Evolutionary conservation across 2,888 invertebrate species (phyloP).

Genomic region (Meganola albula): DNA sequence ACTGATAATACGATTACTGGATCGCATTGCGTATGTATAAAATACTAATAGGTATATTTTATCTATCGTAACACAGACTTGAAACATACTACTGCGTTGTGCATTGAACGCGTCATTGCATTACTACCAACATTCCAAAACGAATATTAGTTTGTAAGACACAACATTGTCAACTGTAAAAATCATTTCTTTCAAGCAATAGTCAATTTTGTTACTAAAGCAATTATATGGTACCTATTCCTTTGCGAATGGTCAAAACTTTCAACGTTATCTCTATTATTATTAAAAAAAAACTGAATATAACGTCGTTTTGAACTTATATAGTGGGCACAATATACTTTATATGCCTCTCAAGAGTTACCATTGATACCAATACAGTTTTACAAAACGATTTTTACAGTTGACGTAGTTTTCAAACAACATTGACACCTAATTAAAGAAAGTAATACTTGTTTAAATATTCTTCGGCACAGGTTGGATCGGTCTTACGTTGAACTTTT

Average conservation of each 20-base stretch:
- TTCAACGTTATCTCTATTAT: too few relatives aligned
- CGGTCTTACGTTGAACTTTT: slow-evolving; percentile 62
- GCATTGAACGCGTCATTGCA: slow-evolving; percentile 26
- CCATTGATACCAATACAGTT: too few relatives aligned
- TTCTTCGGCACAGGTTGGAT: slow-evolving; percentile 69
- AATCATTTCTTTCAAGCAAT: too few relatives aligned
- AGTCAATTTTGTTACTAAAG: too few relatives aligned
- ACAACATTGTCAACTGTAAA: slow-evolving; percentile 12
- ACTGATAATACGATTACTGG: slow-evolving; percentile 17
- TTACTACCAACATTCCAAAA: slow-evolving; percentile 21
- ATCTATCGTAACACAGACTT: slow-evolving; percentile 25
- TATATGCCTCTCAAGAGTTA: too few relatives aligned
- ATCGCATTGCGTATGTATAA: slow-evolving; percentile 26
- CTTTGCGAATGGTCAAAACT: too few relatives aligned
- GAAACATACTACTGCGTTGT: slow-evolving; percentile 28
- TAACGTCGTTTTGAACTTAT: too few relatives aligned
- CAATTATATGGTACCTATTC: too few relatives aligned
- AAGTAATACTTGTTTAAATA: slow-evolving; percentile 49
- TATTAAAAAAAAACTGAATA: too few relatives aligned
- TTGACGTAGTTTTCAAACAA: too few relatives aligned
- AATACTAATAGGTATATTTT: slow-evolving; percentile 34
- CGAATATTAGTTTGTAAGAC: slow-evolving; percentile 6
- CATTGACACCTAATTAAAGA: slow-evolving; percentile 18
- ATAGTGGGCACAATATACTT: too few relatives aligned
- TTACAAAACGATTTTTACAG: slow-evolving; percentile 13